A percentile compares a stretch with the other conserved stretches of the same genome.
Conservation (phyloP, 2,113 vertebrate genomes). For the Callocephalon fimbriatum region DNA sequence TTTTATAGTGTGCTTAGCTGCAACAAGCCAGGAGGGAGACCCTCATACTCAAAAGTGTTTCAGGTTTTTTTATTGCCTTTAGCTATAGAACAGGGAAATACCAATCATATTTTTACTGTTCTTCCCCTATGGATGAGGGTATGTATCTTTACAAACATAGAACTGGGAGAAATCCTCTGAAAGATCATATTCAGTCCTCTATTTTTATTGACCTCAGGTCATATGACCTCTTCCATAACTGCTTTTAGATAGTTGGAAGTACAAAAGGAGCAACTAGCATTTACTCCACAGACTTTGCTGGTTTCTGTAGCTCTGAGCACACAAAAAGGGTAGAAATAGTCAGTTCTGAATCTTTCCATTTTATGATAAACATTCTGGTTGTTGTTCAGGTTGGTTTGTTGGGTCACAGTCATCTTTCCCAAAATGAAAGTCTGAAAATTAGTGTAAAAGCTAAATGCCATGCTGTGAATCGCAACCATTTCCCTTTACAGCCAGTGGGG, state of each 20-base stretch:
- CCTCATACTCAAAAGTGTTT: constrained; percentile 8
- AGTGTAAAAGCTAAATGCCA: not conserved
- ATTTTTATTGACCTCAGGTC: not conserved
- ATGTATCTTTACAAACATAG: not conserved
- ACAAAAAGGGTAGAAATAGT: not conserved
- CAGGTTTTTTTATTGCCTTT: not conserved
- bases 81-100: not conserved
- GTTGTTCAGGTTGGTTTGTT: not conserved
- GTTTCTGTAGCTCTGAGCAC: not conserved
- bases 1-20: constrained; percentile 45
- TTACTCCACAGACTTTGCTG: not conserved
- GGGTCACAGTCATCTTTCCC: not conserved
- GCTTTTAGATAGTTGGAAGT: not conserved
- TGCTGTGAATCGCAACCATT: not conserved
- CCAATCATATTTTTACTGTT: not conserved
- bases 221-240: not conserved
- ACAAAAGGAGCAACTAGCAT: not conserved
- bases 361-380: not conserved
- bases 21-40: constrained; percentile 17
- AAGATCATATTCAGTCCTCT: not conserved
- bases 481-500: not conserved
- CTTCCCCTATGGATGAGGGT: not conserved
- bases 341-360: not conserved
- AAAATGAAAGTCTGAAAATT: not conserved
- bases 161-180: not conserved